Evolutionary conservation across 53 echinoderm and acorn worm genomes (phyloP).

Genomic region (Holothuria scabra): DNA sequence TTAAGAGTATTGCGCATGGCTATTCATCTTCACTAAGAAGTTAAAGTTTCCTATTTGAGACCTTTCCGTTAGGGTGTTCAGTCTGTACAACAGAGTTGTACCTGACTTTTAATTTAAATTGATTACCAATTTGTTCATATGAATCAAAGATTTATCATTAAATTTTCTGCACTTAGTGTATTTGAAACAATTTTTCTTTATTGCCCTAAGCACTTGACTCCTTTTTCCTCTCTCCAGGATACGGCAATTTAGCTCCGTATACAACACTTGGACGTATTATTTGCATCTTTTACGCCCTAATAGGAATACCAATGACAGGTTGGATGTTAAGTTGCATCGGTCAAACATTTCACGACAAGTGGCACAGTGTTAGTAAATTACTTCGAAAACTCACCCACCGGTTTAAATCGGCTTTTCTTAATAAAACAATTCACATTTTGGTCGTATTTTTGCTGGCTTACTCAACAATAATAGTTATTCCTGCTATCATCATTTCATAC

Average conservation of each 20-base stretch:
- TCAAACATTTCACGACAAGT: slow-evolving; percentile 37
- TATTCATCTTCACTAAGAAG: no score
- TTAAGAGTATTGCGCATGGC: no score
- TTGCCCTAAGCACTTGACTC: no score
- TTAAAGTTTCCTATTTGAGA: no score
- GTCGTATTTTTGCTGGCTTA: slow-evolving; percentile 31
- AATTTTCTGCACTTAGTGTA: no score
- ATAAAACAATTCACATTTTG: neutral
- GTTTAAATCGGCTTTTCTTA: neutral
- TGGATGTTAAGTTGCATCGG: slow-evolving; percentile 51
- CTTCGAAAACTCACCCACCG: slow-evolving; percentile 7
- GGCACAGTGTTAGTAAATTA: neutral
- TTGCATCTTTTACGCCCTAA: slow-evolving; percentile 45
- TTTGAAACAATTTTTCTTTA: no score
- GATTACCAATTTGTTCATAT: no score
- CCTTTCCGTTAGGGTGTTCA: no score
- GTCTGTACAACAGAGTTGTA: no score
- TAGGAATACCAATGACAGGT: slow-evolving; percentile 55
- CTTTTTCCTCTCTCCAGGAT: slow-evolving; percentile 35
- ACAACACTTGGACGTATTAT: slow-evolving; percentile 25
- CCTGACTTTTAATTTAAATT: no score
- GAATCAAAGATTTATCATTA: no score
- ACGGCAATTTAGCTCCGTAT: slow-evolving; percentile 44
- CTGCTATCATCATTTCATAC: slow-evolving; percentile 35
- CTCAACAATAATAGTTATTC: slow-evolving; percentile 35